Evolutionary conservation across 2,888 invertebrate species (phyloP).

Genomic region (Noctuana brunneofusca): DNA sequence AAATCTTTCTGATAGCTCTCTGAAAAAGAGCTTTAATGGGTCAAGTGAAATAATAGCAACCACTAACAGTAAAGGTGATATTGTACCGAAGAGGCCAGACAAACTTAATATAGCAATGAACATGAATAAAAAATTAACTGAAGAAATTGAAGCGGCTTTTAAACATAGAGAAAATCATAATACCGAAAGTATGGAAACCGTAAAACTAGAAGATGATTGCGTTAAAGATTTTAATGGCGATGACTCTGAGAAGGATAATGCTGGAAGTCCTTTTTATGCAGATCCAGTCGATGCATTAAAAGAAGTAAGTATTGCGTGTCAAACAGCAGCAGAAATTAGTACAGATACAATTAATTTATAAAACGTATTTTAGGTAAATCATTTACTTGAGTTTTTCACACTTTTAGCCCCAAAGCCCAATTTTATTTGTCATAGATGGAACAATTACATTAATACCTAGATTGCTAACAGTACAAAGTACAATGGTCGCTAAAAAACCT

Average conservation of each 20-base stretch:
- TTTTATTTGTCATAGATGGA: too few relatives aligned
- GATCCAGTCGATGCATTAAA: constrained; percentile 93
- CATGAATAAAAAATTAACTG: constrained; percentile 77
- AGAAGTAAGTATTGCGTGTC: constrained; percentile 64
- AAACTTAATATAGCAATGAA: constrained; percentile 75
- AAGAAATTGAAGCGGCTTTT: constrained; percentile 74
- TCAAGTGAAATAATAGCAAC: constrained; percentile 76
- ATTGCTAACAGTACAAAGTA: too few relatives aligned
- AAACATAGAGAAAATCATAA: constrained; percentile 68
- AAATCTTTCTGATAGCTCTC: constrained; percentile 63
- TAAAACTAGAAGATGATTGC: constrained; percentile 72
- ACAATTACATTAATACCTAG: too few relatives aligned
- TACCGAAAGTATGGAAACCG: constrained; percentile 77
- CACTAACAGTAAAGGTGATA: constrained; percentile 76
- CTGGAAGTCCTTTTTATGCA: constrained; percentile 94
- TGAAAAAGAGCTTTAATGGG: constrained; percentile 68
- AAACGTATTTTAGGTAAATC: too few relatives aligned
- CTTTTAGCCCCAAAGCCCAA: too few relatives aligned
- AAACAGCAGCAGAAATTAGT: too few relatives aligned
- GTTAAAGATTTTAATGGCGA: constrained; percentile 53
- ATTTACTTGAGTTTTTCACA: too few relatives aligned
- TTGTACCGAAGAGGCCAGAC: constrained; percentile 76
- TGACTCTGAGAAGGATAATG: constrained; percentile 82
- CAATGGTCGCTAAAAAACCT: too few relatives aligned
- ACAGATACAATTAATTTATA: too few relatives aligned